These are phyloP conservation scores for Capromys pilorides DNA, from an alignment of 2,797 vertebrate genomes.

Conservation along the genomic window DNA sequence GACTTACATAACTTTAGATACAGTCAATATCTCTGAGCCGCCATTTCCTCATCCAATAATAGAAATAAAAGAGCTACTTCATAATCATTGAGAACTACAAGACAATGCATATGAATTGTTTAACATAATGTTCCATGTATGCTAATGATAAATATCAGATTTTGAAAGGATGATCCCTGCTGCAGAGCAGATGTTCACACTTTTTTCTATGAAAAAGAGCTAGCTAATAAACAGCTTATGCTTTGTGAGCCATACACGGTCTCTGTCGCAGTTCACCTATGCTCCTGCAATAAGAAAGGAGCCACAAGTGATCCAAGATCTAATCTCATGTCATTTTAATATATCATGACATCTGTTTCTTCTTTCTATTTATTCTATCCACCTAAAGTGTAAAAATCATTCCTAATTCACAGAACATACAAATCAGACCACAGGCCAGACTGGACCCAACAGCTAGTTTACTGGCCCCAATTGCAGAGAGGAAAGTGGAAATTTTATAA, in stretches of 20 bases:
- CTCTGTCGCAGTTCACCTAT: neutral
- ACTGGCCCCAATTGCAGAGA: neutral
- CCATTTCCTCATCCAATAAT: neutral
- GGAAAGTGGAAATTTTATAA: neutral
- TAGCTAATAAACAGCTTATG: neutral
- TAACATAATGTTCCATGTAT: neutral
- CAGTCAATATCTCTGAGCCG: neutral
- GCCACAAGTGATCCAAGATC: neutral
- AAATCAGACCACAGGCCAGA: neutral
- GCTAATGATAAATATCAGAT: neutral
- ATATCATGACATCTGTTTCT: neutral
- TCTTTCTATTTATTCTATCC: neutral
- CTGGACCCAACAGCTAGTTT: neutral
- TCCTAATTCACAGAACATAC: neutral
- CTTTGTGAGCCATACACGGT: neutral
- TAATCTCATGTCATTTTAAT: constrained; percentile 16
- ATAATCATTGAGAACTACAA: neutral
- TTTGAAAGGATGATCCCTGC: neutral
- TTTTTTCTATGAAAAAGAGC: neutral
- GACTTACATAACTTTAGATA: neutral
- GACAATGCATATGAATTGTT: neutral
- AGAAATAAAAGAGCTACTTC: neutral
- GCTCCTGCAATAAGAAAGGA: neutral
- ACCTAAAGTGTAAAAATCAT: constrained; percentile 22
- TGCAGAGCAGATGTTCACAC: neutral